Evolutionary conservation across 92 coral and sea anemone species (phyloP), one percentile per base, ranked within the genome.

Genomic region (Paramuricea clavata): DNA sequence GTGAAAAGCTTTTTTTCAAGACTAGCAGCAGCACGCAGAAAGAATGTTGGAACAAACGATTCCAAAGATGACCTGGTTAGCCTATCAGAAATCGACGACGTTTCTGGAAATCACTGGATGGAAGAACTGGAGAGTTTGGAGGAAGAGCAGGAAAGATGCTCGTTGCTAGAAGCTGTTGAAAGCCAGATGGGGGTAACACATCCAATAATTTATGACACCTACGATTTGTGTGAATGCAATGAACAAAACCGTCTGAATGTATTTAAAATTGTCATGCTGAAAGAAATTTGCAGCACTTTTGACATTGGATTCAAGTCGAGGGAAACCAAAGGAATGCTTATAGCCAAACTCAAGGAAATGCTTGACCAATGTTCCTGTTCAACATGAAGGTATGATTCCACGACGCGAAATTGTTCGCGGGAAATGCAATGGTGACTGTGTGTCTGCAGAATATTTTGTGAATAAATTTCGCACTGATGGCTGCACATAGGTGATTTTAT

Each of bases 1-100:
- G 74, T 92, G 49, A 86, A 89, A 69, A 89, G 91, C 57, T 89
- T 81, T 67, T 87, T 88, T 65, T 56, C 87, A 33, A 85, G 92
- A 72, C 92, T 88, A 72, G 92, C 92, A 50, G 84, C 92, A 6
- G 52, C 13, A 27, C 54, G 76, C 57, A 81, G 91, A 76, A 71
- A 54, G 60, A 52, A 52, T 3, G 60, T 52, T 52, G 23, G 60
- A 52, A 52, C 60, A 21, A 17, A 52, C 60, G 22, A 52, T 52
- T 52, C 60, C 60, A 3, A 52, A 52, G 21, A 52, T 21, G 6
- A 52, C 7, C 60, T 52, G 60, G 60, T 52, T 52, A 52, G 60
- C 60, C 23, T 52, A 52, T 52, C 60, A 52, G 60, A 52, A 52
- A 4, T 52, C 23, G 60, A 52, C 60, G 60, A 52, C 60, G 60